phyloP scores from a whole-genome alignment of 2,113 vertebrate species.

The Brachypodius melanocephalos region DNA sequence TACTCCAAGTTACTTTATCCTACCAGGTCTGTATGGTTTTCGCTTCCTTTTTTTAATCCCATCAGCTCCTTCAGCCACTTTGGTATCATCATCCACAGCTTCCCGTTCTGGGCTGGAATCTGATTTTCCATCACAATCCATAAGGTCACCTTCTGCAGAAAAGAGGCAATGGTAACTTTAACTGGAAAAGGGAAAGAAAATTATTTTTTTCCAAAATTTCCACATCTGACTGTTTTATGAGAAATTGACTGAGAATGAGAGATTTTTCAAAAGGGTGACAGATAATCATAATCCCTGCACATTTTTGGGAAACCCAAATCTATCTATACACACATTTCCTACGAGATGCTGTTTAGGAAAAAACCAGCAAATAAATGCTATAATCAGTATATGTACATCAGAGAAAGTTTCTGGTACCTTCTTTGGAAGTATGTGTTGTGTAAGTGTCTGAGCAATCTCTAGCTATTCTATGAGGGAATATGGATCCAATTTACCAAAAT shows the following conservation, averaged over 20 bases:
- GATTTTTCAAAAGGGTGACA: not conserved
- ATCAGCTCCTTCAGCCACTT: constrained; percentile 78
- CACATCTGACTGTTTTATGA: not conserved
- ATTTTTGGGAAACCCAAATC: not conserved
- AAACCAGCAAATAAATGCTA: not conserved
- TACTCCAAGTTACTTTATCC: not conserved
- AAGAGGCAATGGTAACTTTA: constrained; percentile 11
- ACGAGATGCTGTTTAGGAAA: not conserved
- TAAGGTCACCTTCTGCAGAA: constrained; percentile 84
- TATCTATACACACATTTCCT: not conserved
- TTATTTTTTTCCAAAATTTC: not conserved
- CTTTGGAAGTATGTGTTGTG: not conserved
- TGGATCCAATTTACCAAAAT: not conserved
- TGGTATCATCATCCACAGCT: constrained; percentile 79
- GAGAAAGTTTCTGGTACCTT: not conserved
- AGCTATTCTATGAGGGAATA: not conserved
- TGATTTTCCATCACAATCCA: constrained; percentile 93
- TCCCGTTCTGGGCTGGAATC: constrained; percentile 96
- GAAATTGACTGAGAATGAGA: not conserved
- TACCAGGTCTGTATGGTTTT: constrained; percentile 98
- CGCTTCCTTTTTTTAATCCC: constrained; percentile 92
- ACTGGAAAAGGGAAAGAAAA: not conserved
- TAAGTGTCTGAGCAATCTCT: not conserved
- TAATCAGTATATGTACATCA: not conserved
- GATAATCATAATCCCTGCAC: not conserved